Evolutionary conservation across 2,888 invertebrate genomes (phyloP).

Genomic region (Athetis lepigone): DNA sequence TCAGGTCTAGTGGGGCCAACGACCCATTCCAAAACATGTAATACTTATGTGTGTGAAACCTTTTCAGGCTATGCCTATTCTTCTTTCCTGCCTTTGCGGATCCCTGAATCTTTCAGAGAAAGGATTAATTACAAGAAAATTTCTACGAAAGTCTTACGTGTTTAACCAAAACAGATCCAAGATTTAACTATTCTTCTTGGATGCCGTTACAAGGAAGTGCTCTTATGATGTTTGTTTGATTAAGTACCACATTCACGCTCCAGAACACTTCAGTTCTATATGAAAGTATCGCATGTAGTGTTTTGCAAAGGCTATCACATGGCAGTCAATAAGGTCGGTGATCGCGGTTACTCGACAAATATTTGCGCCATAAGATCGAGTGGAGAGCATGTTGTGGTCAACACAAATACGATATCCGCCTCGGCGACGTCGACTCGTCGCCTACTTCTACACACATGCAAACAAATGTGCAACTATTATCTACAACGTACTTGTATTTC

Average conservation of each 20-base stretch:
- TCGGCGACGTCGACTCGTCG: constrained; percentile 54
- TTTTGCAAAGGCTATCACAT: constrained; percentile 81
- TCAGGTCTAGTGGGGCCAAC: not conserved
- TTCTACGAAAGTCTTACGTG: constrained; percentile 20
- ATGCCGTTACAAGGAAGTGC: constrained; percentile 28
- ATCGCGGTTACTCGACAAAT: constrained; percentile 84
- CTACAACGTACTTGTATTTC: constrained; percentile 15
- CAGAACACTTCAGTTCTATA: constrained; percentile 42
- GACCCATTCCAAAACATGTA: not conserved
- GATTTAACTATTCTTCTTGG: constrained; percentile 3
- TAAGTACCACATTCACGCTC: constrained; percentile 29
- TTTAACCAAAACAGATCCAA: constrained; percentile 33
- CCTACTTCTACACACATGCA: constrained; percentile 43
- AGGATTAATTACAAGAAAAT: not conserved
- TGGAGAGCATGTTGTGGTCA: constrained; percentile 76
- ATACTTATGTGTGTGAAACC: not conserved
- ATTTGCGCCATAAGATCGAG: constrained; percentile 80
- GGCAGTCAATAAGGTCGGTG: constrained; percentile 79
- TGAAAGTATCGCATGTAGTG: constrained; percentile 71
- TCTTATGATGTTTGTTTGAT: constrained; percentile 42
- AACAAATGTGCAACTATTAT: constrained; percentile 51
- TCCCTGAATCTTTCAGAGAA: not conserved
- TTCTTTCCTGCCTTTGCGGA: not conserved
- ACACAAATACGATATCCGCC: constrained; percentile 77
- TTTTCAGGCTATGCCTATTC: not conserved